phyloP scores from a whole-genome alignment of 1,140 invertebrate genomes.

The Heliconius hewitsoni region DNA sequence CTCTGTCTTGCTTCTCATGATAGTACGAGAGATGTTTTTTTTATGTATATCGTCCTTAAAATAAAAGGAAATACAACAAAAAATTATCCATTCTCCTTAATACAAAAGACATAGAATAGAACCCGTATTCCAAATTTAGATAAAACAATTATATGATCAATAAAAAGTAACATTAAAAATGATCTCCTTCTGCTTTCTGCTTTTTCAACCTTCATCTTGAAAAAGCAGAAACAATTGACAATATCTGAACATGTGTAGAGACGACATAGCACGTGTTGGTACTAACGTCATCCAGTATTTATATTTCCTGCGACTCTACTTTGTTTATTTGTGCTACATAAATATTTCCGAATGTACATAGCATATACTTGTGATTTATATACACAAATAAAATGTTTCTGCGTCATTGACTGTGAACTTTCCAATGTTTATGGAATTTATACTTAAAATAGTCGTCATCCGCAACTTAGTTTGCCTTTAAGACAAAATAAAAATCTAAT shows the following conservation, averaged over 20 bases:
- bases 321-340: constrained; percentile 19
- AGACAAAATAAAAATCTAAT: no score
- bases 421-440: neutral
- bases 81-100: no score
- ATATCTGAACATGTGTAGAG: neutral
- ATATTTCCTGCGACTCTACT: constrained; percentile 24
- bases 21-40: no score
- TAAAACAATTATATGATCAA: neutral
- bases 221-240: neutral
- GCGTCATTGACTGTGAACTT: constrained; percentile 9
- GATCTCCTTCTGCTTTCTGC: no score
- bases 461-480: no score
- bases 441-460: no score
- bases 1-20: no score
- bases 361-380: neutral
- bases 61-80: no score
- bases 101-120: no score
- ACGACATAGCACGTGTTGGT: constrained; percentile 7
- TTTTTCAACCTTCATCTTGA: neutral
- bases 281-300: constrained; percentile 30
- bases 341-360: neutral
- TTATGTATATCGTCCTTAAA: no score
- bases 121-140: neutral
- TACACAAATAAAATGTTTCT: neutral
- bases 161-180: neutral